Evolutionary conservation across 1,140 invertebrate genomes (phyloP).

Genomic region (Orussus abietinus): DNA sequence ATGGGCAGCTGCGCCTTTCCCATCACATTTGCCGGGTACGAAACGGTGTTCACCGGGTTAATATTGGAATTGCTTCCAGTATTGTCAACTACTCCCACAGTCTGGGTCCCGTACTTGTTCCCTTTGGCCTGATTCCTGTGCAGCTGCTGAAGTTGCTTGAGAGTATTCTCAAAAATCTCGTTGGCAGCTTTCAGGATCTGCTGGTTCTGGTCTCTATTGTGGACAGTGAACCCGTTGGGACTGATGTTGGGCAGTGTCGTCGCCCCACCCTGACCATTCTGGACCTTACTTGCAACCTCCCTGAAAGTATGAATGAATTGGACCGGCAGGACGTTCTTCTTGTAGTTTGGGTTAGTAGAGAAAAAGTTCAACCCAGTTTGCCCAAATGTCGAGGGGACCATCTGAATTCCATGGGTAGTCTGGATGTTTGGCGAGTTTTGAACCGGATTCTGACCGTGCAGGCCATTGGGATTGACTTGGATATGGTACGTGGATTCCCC

Average conservation of each 20-base stretch:
- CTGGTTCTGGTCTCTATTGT: slow-evolving; percentile 28
- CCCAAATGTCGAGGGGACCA: too few species aligned
- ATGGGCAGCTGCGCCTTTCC: slow-evolving; percentile 40
- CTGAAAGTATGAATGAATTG: too few species aligned
- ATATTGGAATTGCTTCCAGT: slow-evolving; percentile 28
- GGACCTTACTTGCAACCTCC: too few species aligned
- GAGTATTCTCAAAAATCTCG: slow-evolving; percentile 31
- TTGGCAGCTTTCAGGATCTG: slow-evolving; percentile 32
- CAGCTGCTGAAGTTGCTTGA: slow-evolving; percentile 37
- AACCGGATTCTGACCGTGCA: slow-evolving; percentile 30
- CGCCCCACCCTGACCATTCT: too few species aligned
- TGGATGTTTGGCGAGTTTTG: background rate
- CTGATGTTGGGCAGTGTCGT: too few species aligned
- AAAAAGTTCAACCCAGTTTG: too few species aligned
- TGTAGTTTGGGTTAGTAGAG: too few species aligned
- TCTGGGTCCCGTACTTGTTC: too few species aligned
- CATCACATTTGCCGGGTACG: slow-evolving; percentile 13
- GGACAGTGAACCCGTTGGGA: slow-evolving; percentile 15
- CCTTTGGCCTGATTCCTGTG: slow-evolving; percentile 27
- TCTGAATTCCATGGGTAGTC: too few species aligned
- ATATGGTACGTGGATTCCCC: slow-evolving; percentile 23
- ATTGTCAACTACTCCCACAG: slow-evolving; percentile 22
- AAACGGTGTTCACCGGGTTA: slow-evolving; percentile 26
- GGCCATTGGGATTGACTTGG: slow-evolving; percentile 29
- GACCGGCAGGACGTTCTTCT: too few species aligned